Evolutionary conservation across 2,113 vertebrate species (phyloP).

Genomic region (Gymnocephalus cernua): DNA sequence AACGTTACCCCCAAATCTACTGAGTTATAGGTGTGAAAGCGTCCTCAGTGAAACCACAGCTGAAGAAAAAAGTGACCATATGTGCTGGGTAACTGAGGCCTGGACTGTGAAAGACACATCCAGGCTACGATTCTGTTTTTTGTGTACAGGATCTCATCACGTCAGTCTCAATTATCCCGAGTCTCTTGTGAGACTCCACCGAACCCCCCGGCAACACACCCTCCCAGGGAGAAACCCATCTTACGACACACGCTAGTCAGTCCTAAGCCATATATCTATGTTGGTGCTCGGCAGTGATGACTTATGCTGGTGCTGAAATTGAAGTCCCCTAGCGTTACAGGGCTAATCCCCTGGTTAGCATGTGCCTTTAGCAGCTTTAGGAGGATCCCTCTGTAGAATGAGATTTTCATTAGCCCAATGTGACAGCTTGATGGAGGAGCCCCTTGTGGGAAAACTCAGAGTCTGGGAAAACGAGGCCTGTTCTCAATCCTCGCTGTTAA

Average conservation of each 20-base stretch:
- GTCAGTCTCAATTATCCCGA: constrained; percentile 53
- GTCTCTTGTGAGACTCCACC: constrained; percentile 22
- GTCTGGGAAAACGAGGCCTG: constrained; percentile 55
- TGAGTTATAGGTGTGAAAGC: too few species aligned
- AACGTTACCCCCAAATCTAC: too few species aligned
- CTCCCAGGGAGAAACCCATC: constrained; percentile 26
- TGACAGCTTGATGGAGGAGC: constrained; percentile 73
- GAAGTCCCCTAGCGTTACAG: constrained; percentile 67
- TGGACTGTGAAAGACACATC: constrained; percentile 8
- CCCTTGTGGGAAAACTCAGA: constrained; percentile 68
- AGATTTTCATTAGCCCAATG: constrained; percentile 76
- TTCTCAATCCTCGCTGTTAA: constrained; percentile 54
- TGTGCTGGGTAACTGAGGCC: constrained; percentile 1
- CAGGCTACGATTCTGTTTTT: constrained; percentile 22
- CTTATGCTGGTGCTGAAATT: constrained; percentile 75
- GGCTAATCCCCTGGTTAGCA: constrained; percentile 78
- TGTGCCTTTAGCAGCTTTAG: constrained; percentile 73
- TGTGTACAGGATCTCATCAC: constrained; percentile 54
- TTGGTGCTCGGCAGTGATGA: constrained; percentile 59
- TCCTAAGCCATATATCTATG: constrained; percentile 66
- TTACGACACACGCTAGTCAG: constrained; percentile 39
- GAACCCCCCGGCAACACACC: constrained; percentile 26
- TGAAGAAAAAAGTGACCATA: constrained; percentile 30
- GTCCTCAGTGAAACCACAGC: neutral
- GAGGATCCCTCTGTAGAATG: constrained; percentile 69